Conservation (phyloP, 2,888 invertebrate species). For the Andrena chrysosceles region DNA sequence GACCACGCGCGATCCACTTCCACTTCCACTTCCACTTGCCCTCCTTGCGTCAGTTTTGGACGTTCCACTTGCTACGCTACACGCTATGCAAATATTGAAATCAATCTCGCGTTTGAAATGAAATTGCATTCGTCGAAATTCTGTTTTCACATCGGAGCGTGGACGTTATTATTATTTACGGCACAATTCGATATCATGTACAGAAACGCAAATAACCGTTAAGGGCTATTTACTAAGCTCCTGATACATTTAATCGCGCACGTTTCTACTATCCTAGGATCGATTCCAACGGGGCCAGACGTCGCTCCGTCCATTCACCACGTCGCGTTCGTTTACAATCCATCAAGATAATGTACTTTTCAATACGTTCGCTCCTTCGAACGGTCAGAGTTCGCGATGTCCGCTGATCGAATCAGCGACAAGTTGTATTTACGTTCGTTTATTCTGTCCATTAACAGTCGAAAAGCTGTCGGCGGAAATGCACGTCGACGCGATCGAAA, state of each 20-base stretch:
- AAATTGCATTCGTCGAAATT: conserved; percentile 10
- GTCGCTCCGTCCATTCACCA: not conserved
- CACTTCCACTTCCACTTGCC: not conserved
- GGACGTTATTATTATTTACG: conserved; percentile 13
- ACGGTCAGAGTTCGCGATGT: not conserved
- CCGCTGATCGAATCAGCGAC: conserved; percentile 19
- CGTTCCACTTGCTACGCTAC: not conserved
- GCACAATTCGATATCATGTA: not conserved
- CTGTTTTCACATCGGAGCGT: not conserved
- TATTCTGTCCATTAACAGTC: conserved; percentile 16
- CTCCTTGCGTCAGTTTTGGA: not conserved
- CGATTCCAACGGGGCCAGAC: not conserved
- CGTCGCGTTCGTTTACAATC: conserved; percentile 32
- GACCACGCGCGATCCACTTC: too few species aligned
- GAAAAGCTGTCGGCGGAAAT: conserved; percentile 19
- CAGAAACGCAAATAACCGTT: conserved; percentile 6
- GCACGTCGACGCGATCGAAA: not conserved
- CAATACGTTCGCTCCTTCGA: not conserved
- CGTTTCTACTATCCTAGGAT: not conserved
- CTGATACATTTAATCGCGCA: not conserved
- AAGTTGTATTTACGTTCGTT: conserved; percentile 21
- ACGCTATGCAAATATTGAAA: not conserved
- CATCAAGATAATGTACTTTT: conserved; percentile 1
- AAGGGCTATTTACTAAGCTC: not conserved
- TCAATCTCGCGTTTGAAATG: conserved; percentile 11